These are phyloP conservation scores for Archilochus colubris DNA, from an alignment of 2,113 vertebrate species.

Conservation along the genomic window DNA sequence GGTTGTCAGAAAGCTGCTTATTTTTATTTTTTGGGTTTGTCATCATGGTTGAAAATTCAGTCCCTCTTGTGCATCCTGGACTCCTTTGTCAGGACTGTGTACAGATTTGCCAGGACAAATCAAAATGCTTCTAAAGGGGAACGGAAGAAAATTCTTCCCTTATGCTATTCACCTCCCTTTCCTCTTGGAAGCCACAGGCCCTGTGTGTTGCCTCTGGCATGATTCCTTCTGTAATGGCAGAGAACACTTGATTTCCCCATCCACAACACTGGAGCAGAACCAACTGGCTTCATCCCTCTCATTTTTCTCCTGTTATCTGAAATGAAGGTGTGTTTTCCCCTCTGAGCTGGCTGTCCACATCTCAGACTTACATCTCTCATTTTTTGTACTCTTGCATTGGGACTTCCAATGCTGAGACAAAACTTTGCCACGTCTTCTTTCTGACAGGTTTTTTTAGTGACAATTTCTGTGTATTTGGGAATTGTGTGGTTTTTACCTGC, in stretches of 20 bases:
- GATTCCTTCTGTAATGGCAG: not conserved
- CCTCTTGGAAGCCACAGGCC: not conserved
- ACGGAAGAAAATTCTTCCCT: too few relatives aligned
- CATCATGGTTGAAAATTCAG: not conserved
- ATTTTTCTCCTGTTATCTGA: slow-evolving; percentile 14
- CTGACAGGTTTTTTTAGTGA: not conserved
- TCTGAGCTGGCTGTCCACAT: not conserved
- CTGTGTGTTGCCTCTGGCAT: not conserved
- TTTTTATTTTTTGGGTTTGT: not conserved
- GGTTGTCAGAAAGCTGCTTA: not conserved
- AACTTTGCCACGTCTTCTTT: not conserved
- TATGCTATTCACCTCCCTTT: not conserved
- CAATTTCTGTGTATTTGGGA: not conserved
- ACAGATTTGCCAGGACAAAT: not conserved
- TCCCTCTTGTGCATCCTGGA: not conserved
- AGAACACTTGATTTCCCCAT: not conserved
- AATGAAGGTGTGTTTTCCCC: slow-evolving; percentile 21
- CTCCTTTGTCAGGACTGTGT: not conserved
- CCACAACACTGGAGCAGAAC: not conserved
- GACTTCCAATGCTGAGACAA: not conserved
- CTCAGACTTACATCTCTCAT: not conserved
- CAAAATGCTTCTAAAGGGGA: not conserved
- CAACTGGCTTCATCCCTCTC: slow-evolving; percentile 1
- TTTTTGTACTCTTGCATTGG: not conserved
- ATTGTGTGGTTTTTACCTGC: not conserved